phyloP scores from a whole-genome alignment of 1,140 invertebrate genomes.

The Orussus abietinus region DNA sequence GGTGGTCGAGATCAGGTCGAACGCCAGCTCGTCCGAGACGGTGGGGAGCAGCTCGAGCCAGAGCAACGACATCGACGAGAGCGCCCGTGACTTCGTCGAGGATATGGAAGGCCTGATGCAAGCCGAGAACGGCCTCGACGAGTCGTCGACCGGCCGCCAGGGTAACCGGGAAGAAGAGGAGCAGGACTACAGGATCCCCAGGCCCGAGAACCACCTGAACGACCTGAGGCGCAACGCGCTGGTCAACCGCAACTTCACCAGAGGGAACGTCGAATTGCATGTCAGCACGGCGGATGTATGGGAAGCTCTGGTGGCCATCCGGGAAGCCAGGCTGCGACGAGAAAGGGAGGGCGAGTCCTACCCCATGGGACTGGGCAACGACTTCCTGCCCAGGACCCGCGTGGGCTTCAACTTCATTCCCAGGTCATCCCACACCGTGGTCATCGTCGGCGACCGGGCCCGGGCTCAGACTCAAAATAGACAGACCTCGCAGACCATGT shows the following conservation, averaged over 20 bases:
- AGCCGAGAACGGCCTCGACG: conserved; percentile 11
- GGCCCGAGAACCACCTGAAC: conserved; percentile 21
- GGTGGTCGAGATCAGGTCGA: conserved; percentile 23
- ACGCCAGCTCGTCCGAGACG: conserved; percentile 7
- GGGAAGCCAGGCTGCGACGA: conserved; percentile 60
- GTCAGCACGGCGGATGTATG: conserved; percentile 60
- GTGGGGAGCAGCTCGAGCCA: conserved; percentile 2
- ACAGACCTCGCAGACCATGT: conserved; percentile 37
- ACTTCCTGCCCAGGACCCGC: too few relatives aligned
- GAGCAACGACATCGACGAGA: conserved; percentile 12
- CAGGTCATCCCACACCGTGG: conserved; percentile 41
- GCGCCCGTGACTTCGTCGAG: too few relatives aligned
- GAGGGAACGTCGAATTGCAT: conserved; percentile 45
- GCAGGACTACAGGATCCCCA: conserved; percentile 20
- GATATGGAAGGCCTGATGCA: conserved; percentile 15
- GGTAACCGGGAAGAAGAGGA: conserved; percentile 15
- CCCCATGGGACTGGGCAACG: conserved; percentile 26
- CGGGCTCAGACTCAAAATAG: conserved; percentile 34
- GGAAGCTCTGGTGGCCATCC: conserved; percentile 64
- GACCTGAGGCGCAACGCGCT: conserved; percentile 29
- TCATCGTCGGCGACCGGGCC: conserved; percentile 43
- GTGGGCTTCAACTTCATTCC: too few relatives aligned
- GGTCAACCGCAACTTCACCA: conserved; percentile 32
- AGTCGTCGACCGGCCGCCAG: too few relatives aligned
- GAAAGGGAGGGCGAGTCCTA: conserved; percentile 44